Percentiles rank a stretch among this genome's conserved stretches.
Conservation (phyloP, 2,888 invertebrate species). For the Limnephilus lunatus region DNA sequence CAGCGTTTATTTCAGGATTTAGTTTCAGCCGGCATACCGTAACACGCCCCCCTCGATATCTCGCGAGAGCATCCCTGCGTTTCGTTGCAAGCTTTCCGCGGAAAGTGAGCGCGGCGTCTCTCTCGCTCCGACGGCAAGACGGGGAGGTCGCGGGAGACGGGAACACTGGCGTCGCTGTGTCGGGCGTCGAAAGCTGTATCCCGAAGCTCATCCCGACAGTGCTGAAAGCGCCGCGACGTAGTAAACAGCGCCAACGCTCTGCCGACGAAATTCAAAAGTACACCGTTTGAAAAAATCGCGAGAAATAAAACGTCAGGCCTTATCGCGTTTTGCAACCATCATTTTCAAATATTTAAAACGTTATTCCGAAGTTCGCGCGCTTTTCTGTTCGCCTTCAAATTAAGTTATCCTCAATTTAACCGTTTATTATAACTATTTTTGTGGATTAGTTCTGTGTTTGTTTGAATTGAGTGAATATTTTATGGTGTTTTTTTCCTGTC, state of each 20-base stretch:
- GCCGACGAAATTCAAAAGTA: conserved; percentile 25
- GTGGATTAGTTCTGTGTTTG: conserved; percentile 15
- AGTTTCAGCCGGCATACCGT: conserved; percentile 52
- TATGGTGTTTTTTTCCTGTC: conserved; percentile 39
- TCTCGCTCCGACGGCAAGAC: conserved; percentile 9
- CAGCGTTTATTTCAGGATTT: background rate
- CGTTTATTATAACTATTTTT: background rate
- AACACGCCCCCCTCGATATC: conserved; percentile 63
- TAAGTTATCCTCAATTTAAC: background rate
- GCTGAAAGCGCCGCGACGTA: conserved; percentile 57
- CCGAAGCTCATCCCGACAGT: conserved; percentile 58
- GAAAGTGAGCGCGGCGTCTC: conserved; percentile 16
- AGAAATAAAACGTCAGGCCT: background rate
- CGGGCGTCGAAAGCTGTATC: conserved; percentile 42
- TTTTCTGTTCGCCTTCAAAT: background rate
- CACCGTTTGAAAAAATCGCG: conserved; percentile 31
- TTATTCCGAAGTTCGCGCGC: background rate
- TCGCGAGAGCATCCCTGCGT: conserved; percentile 42
- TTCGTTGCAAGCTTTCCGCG: conserved; percentile 49
- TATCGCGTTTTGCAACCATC: background rate
- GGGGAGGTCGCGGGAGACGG: background rate
- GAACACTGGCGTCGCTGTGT: conserved; percentile 45
- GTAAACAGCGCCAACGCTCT: conserved; percentile 52
- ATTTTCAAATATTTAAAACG: background rate
- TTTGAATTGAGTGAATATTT: background rate